Evolutionary conservation across 2,797 vertebrate genomes (phyloP).

Genomic region (Poeciliopsis paucimaculata): DNA sequence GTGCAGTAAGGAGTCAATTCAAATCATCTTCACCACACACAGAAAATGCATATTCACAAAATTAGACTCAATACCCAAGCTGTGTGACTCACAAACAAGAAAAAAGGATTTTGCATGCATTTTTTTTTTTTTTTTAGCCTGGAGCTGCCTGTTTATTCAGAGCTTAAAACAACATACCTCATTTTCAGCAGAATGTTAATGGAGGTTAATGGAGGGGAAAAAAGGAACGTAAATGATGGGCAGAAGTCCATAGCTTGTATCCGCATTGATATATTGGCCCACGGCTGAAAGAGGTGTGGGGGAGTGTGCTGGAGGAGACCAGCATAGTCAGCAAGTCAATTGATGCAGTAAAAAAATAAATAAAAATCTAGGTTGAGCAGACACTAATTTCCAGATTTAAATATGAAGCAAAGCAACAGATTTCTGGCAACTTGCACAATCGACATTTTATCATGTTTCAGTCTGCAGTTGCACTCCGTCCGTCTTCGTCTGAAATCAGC

Average conservation of each 20-base stretch:
- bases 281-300: background rate
- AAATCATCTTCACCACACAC: constrained; percentile 13
- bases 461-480: constrained; percentile 8
- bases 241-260: constrained; percentile 23
- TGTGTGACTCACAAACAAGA: constrained; percentile 21
- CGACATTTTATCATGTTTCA: background rate
- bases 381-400: background rate
- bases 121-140: constrained; percentile 15
- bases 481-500: constrained; percentile 50
- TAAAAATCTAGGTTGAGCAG: constrained; percentile 19
- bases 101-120: background rate
- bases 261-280: constrained; percentile 33
- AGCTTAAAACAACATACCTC: constrained; percentile 14
- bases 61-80: constrained; percentile 1
- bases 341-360: constrained; percentile 21
- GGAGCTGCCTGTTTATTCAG: constrained; percentile 6
- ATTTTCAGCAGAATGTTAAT: constrained; percentile 33
- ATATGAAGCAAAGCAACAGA: background rate
- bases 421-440: background rate
- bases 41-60: constrained; percentile 12
- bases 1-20: constrained; percentile 24
- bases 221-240: constrained; percentile 23
- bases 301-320: constrained; percentile 18
- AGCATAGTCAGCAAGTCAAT: constrained; percentile 41
- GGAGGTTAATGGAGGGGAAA: constrained; percentile 30